Percentiles rank a stretch among this genome's conserved stretches.
Conservation (phyloP, 2,113 vertebrate species). For the Glareola pratincola region DNA sequence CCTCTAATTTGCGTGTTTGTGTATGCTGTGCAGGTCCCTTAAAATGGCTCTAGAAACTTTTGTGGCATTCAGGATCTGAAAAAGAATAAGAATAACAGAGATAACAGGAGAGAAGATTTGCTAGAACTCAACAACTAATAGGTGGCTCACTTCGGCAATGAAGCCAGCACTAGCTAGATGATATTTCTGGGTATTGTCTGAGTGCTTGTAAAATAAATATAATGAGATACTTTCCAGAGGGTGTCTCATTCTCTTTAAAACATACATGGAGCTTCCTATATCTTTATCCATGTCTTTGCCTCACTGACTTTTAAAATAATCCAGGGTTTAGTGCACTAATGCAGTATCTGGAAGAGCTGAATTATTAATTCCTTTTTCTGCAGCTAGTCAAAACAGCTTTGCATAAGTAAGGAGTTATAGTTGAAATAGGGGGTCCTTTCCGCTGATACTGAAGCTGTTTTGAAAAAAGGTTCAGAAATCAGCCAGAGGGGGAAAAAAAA, state of each 20-base stretch:
- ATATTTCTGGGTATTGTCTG: background rate
- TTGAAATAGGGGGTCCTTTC: background rate
- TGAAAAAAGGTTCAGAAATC: background rate
- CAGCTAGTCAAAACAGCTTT: background rate
- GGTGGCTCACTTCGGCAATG: background rate
- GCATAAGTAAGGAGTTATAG: background rate
- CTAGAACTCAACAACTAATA: background rate
- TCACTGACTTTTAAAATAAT: background rate
- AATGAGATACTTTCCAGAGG: background rate
- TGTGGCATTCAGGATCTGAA: background rate
- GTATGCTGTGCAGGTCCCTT: background rate
- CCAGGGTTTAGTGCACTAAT: background rate
- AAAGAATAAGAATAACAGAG: background rate
- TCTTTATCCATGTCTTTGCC: background rate
- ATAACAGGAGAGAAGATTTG: background rate
- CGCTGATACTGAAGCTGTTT: background rate
- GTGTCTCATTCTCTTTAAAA: background rate
- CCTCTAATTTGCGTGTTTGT: background rate
- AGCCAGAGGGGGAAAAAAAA: background rate
- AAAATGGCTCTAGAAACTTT: background rate
- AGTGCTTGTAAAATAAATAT: background rate
- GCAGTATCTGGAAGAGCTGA: background rate
- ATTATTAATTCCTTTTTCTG: slow-evolving; percentile 7
- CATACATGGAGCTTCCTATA: background rate
- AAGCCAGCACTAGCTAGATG: background rate